These are phyloP conservation scores for Macrophya alboannulata DNA, from an alignment of 2,888 invertebrate genomes.

Conservation along the genomic window DNA sequence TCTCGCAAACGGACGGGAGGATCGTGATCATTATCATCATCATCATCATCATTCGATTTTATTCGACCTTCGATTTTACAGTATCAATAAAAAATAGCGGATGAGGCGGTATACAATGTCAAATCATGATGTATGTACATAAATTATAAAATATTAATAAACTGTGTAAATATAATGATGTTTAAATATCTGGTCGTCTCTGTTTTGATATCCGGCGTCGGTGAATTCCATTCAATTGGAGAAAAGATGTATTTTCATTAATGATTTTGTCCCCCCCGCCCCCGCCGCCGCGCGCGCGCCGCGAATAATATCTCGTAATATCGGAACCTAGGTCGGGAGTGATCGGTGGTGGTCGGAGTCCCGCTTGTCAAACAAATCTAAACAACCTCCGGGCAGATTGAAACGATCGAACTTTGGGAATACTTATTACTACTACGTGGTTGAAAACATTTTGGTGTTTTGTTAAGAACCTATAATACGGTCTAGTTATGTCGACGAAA, in stretches of 20 bases:
- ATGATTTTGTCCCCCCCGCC: neutral
- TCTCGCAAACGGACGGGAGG: neutral
- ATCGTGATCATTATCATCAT: neutral
- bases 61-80: neutral
- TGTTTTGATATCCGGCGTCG: neutral
- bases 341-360: neutral
- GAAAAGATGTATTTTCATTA: neutral
- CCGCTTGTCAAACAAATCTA: neutral
- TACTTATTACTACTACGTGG: too few species aligned
- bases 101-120: neutral
- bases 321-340: neutral
- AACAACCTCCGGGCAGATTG: neutral
- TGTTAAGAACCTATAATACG: neutral
- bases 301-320: neutral
- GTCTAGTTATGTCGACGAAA: slow-evolving; percentile 74
- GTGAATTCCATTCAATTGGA: neutral
- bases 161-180: slow-evolving; percentile 29
- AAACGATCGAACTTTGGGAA: neutral
- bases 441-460: neutral
- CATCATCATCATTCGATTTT: too few species aligned
- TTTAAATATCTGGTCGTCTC: neutral
- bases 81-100: neutral
- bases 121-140: slow-evolving; percentile 30
- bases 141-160: slow-evolving; percentile 42
- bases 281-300: neutral